Base-by-base conservation (phyloP, 1,140 invertebrate species). In the Pomacea maculata region DNA sequence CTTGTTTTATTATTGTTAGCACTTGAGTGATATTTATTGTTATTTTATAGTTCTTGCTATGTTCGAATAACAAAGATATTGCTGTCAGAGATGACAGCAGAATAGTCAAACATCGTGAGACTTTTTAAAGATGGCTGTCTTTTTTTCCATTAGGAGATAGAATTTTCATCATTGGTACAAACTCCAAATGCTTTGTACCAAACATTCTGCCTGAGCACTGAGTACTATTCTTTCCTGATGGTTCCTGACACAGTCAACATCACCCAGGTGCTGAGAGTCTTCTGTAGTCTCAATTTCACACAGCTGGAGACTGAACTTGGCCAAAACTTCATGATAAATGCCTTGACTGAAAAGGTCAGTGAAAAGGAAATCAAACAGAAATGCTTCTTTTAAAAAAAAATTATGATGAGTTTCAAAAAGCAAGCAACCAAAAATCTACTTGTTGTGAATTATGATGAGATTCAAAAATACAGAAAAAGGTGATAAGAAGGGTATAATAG, bases 261-360 rank as follows among this genome's bases (percentile, higher is more conserved):
- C 34, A 70, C 81, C 10, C 65, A 61, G 25, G 14, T 82, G 11
- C 52, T 80, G 54, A 54, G 70, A 21, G 54, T 57, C 14, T 61
- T 82, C 25, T 82, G 81, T 75, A 45, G 57, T 7, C 34, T 82
- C 19, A 79, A 82, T 45, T 82, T 76, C 65, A 82, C 81, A 21
- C 34, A 52, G 55, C 70, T 82, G 45, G 78, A 11, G 6, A 15
- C 57, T 6, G 81, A 82, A 65, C 78, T 82, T 1, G 34, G 64
- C 25, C 55, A 67, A n/a, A 79, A 79, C 54, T 82, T 82, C 72
- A 76, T 81, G 80, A 75, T 81, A 57, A 54, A 71, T 11, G 75
- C 52, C 7, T 75, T 81, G 19, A 45, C 55, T 25, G n/a, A 75
- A 54, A 81, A 77, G 57, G 80, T 80, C 19, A 74, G 45, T 45